Conservation (phyloP, 1,140 invertebrate species). For the Grapholita molesta region DNA sequence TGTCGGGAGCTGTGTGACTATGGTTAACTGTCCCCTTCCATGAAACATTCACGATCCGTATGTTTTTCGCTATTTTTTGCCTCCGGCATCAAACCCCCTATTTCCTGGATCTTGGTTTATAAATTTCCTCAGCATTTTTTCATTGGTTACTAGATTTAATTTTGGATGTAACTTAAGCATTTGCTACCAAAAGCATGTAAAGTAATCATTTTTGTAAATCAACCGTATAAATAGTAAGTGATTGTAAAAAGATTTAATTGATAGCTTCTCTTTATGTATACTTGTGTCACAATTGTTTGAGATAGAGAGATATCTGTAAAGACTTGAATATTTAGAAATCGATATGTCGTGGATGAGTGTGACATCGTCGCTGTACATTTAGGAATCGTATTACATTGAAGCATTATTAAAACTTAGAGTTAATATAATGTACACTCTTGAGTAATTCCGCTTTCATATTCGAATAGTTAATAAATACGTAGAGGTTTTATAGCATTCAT, state of each 20-base stretch:
- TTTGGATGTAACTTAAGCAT: neutral
- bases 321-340: slow-evolving; percentile 15
- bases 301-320: slow-evolving; percentile 15
- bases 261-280: slow-evolving; percentile 15
- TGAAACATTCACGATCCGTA: neutral
- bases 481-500: slow-evolving; percentile 13
- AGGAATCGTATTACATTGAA: slow-evolving; percentile 7
- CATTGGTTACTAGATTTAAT: neutral
- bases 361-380: slow-evolving; percentile 13
- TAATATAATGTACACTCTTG: slow-evolving; percentile 10
- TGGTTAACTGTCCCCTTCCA: neutral
- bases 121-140: neutral
- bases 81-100: neutral
- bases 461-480: slow-evolving; percentile 11
- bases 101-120: neutral
- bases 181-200: neutral
- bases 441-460: slow-evolving; percentile 16
- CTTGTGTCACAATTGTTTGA: slow-evolving; percentile 10
- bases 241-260: slow-evolving; percentile 14
- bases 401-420: slow-evolving; percentile 10
- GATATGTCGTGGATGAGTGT: slow-evolving; percentile 13
- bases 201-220: slow-evolving; percentile 14
- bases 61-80: neutral
- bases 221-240: slow-evolving; percentile 3
- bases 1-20: neutral